These are phyloP conservation scores for Perca fluviatilis DNA, from an alignment of 2,113 vertebrate species.

Conservation along the genomic window DNA sequence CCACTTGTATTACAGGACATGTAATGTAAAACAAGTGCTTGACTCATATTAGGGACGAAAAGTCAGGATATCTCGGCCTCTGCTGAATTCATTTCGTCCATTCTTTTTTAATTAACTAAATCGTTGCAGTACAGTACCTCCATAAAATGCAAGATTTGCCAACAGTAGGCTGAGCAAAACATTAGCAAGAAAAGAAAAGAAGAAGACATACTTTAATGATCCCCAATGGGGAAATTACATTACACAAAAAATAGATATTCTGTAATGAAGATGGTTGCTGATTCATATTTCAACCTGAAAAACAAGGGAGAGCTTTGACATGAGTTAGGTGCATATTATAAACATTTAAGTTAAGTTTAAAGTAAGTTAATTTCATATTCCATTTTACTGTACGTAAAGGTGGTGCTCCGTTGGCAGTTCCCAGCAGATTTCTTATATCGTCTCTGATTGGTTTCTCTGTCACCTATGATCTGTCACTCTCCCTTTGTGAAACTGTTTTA, in stretches of 20 bases:
- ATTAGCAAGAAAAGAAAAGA: background rate
- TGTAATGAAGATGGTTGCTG: background rate
- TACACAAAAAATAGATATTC: background rate
- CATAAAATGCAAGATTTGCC: too few species aligned
- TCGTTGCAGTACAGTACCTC: too few species aligned
- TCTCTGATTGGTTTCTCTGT: conserved; percentile 23
- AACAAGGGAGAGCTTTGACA: background rate
- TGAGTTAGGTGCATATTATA: too few species aligned
- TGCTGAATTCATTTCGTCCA: background rate
- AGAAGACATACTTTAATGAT: too few species aligned
- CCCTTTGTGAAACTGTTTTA: conserved; percentile 38
- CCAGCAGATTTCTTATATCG: background rate
- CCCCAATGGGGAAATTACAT: too few species aligned
- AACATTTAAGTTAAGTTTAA: background rate
- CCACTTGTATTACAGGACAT: background rate
- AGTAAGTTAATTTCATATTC: background rate
- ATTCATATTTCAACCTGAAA: background rate
- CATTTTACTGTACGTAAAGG: background rate
- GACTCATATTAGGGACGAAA: background rate
- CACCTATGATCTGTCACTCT: conserved; percentile 21
- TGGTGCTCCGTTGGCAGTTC: background rate
- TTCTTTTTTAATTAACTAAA: background rate
- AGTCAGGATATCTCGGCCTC: background rate
- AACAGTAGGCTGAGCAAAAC: background rate
- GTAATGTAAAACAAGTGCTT: background rate